Evolutionary conservation across 2,888 invertebrate genomes (phyloP), one percentile per base, ranked within the genome.

Genomic region (Atherix ibis): DNA sequence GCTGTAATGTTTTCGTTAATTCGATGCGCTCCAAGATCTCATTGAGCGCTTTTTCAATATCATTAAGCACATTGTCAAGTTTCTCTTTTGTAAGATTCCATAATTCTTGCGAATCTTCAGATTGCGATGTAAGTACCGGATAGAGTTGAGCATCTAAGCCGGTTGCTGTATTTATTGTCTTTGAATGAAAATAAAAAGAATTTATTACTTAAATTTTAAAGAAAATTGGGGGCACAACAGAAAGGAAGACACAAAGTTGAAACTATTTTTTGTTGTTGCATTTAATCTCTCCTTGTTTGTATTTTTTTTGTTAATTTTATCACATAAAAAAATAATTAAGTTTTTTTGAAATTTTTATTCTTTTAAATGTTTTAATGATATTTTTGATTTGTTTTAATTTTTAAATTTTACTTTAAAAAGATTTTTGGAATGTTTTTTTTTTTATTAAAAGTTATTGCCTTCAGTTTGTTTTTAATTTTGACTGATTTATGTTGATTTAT

Each of bases 121-220:
- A 67, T 38, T 68, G 64, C 12, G 71, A 69, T 31, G 71, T 74
- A 43, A 83, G 71, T 31, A 79, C 68, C 15, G 83, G 82, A 65
- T 81, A 83, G 37, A 83, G 60, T 48, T 80, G 76, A 31, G 70
- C 68, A 50, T 79, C 76, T 48, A 80, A 64, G 56, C 75, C 71
- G 4, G 73, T 68, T 44, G 73, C 71, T 67, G 71, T 72, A 44
- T 68, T 68, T 42, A 76, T 66, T 15, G 71, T 73, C 76, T 76
- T 26, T 12, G 8, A 17, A 18, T 18, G 13, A 17, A 18, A 4
- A n/a, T n/a, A 5, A 17, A 5, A 18, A 30, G 4, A 10, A 12
- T 12, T 18, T 30, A 8, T 15, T 13, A 15, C 26, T 2, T 10
- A 26, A 8, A 13, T 10, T n/a, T n/a, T n/a, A n/a, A n/a, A n/a